Percentiles rank a stretch among this genome's conserved stretches.
These are phyloP conservation scores for Caenorhabditis sulstoni DNA, from an alignment of 2,888 invertebrate genomes.

Conservation along the genomic window DNA sequence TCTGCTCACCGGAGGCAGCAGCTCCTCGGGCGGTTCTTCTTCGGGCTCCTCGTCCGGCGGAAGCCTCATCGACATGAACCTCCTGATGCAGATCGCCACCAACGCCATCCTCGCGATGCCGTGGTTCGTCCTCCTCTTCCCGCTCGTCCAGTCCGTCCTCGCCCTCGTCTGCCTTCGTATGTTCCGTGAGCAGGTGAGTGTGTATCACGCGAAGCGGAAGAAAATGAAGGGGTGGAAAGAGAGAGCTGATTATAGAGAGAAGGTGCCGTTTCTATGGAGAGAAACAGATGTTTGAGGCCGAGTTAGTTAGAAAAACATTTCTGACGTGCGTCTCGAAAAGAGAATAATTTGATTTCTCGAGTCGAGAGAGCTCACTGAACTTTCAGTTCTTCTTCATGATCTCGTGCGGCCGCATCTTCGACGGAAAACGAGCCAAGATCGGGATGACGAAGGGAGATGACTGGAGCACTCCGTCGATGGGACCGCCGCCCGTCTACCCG, in stretches of 20 bases:
- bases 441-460: slow-evolving; percentile 42
- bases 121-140: slow-evolving; percentile 69
- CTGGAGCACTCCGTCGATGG: slow-evolving; percentile 36
- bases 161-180: slow-evolving; percentile 63
- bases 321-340: slow-evolving; percentile 5
- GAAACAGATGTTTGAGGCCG: slow-evolving; percentile 23
- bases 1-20: slow-evolving; percentile 28
- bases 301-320: slow-evolving; percentile 9
- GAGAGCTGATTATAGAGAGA: slow-evolving; percentile 12
- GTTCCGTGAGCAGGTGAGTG: slow-evolving; percentile 65
- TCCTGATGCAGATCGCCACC: slow-evolving; percentile 61
- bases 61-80: slow-evolving; percentile 54
- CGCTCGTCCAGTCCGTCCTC: slow-evolving; percentile 63
- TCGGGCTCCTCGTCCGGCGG: slow-evolving; percentile 6
- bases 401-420: slow-evolving; percentile 56
- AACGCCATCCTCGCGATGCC: slow-evolving; percentile 64
- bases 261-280: slow-evolving; percentile 18
- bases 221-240: slow-evolving; percentile 6
- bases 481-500: slow-evolving; percentile 38
- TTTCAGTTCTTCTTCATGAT: slow-evolving; percentile 61
- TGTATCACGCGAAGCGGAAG: not conserved
- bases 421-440: slow-evolving; percentile 46
- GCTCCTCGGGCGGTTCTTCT: not conserved
- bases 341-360: not conserved
- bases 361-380: not conserved